Conservation (phyloP, 1,140 invertebrate genomes). For the Halictus rubicundus region DNA sequence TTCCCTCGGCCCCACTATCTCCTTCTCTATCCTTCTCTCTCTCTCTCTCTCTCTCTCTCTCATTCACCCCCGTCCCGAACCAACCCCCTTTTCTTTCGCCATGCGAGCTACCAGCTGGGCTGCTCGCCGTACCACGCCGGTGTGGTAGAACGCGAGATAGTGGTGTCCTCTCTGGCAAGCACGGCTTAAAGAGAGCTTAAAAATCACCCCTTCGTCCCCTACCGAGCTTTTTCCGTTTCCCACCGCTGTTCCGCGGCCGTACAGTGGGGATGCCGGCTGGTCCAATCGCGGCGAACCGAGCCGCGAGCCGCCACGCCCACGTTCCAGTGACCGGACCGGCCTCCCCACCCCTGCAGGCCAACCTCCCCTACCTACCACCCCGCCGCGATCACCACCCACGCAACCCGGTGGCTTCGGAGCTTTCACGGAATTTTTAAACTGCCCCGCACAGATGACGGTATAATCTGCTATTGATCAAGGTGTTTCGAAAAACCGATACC, state of each 20-base stretch:
- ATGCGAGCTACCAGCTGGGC: constrained; percentile 51
- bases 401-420: constrained; percentile 70
- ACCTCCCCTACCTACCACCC: constrained; percentile 57
- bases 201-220: constrained; percentile 75
- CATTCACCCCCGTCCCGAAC: background rate
- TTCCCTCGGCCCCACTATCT: constrained; percentile 14
- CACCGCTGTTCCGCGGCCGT: constrained; percentile 50
- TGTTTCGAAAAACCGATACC: constrained; percentile 71
- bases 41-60: too few relatives aligned
- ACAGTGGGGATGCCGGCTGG: constrained; percentile 71
- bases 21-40: too few relatives aligned
- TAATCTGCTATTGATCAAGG: constrained; percentile 79
- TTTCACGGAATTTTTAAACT: constrained; percentile 79
- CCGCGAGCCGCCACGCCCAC: constrained; percentile 76
- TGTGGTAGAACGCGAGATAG: constrained; percentile 73
- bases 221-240: constrained; percentile 71
- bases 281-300: constrained; percentile 76
- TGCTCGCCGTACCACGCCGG: constrained; percentile 67
- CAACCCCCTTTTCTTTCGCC: constrained; percentile 44
- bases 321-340: constrained; percentile 73
- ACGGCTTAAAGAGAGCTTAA: constrained; percentile 77
- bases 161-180: constrained; percentile 73
- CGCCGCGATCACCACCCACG: constrained; percentile 37
- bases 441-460: constrained; percentile 76
- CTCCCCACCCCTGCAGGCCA: constrained; percentile 54